phyloP scores from a whole-genome alignment of 1,140 invertebrate genomes.

The Drosophila arawakana region DNA sequence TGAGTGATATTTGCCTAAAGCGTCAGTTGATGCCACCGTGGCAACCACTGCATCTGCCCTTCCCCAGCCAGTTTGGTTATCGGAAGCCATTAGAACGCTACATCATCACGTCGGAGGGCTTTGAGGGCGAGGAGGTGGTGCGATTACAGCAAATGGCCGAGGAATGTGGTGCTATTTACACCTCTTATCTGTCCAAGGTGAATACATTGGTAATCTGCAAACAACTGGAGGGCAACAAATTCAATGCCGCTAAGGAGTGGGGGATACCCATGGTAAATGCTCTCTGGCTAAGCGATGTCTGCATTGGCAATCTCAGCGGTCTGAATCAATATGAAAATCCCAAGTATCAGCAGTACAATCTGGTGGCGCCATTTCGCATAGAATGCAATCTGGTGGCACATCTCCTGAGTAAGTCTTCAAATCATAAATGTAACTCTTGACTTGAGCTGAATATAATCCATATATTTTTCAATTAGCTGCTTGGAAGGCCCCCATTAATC shows the following conservation, averaged over 20 bases:
- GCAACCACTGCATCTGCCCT: constrained; percentile 95
- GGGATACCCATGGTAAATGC: constrained; percentile 94
- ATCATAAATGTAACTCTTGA: not conserved
- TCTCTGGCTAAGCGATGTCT: constrained; percentile 96
- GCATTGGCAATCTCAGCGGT: constrained; percentile 94
- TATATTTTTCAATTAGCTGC: constrained; percentile 87
- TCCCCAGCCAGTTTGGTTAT: constrained; percentile 91
- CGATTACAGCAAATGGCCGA: constrained; percentile 94
- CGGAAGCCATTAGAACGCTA: constrained; percentile 88
- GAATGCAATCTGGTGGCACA: constrained; percentile 94
- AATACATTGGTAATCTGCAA: constrained; percentile 90
- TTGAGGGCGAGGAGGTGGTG: constrained; percentile 92
- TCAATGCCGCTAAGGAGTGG: constrained; percentile 95
- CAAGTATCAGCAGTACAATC: constrained; percentile 94
- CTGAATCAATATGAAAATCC: constrained; percentile 92
- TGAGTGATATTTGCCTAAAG: constrained; percentile 94
- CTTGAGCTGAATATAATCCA: not conserved
- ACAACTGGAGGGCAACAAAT: constrained; percentile 94
- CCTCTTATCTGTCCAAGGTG: constrained; percentile 90
- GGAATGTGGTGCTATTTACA: constrained; percentile 92
- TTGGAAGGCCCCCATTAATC: constrained; percentile 96
- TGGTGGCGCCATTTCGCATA: constrained; percentile 92
- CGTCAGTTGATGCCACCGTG: constrained; percentile 95
- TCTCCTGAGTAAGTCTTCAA: constrained; percentile 92
- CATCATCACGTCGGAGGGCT: constrained; percentile 93